Evolutionary conservation across 2,113 vertebrate species (phyloP), one percentile per base, ranked within the genome.

Genomic region (Trochalopteron elliotii): DNA sequence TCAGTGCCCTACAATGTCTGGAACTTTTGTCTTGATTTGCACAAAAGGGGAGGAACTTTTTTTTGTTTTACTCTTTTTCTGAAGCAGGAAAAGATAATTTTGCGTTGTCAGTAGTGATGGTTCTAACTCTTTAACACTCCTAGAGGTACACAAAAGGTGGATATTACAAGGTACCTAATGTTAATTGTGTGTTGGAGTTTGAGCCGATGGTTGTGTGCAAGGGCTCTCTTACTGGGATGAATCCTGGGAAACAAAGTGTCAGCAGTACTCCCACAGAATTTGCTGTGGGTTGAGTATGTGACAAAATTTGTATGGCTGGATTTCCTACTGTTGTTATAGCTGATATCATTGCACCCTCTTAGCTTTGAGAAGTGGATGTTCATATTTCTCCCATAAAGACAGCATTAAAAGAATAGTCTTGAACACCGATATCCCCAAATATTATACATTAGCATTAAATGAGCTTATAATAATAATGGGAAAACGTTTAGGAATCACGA

Each of bases 401-500:
- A 85, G 61, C 74, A 49, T 90, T 89, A 76, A 95, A 83, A 87
- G 33, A 68, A 55, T 91, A 45, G 50, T 78, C 81, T 94, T 88
- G 75, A 74, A 69, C 75, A 50, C 44, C 0, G 2, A 16, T 88
- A 83, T 84, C 80, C 57, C 83, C 49, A 33, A 94, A 96, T 97
- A 97, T 96, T 96, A 96, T 86, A 94, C 57, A 89, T 94, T 94
- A 91, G 57, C 78, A 91, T 95, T 94, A 94, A 76, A 76, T 89
- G 96, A 97, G 95, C 74, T 93, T 74, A 72, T 97, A 96, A 93
- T 96, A 96, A 93, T 92, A 97, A 94, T 60, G 63, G 74, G 78
- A 59, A 94, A 92, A 88, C 50, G 37, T 79, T 91, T 84, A 84
- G 56, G 94, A 97, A 97, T 69, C 83, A 28, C 22, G 49, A 94